A percentile compares a stretch with the other conserved stretches of the same genome.
These are phyloP conservation scores for Sicus ferrugineus DNA, from an alignment of 2,888 invertebrate genomes.

Conservation along the genomic window DNA sequence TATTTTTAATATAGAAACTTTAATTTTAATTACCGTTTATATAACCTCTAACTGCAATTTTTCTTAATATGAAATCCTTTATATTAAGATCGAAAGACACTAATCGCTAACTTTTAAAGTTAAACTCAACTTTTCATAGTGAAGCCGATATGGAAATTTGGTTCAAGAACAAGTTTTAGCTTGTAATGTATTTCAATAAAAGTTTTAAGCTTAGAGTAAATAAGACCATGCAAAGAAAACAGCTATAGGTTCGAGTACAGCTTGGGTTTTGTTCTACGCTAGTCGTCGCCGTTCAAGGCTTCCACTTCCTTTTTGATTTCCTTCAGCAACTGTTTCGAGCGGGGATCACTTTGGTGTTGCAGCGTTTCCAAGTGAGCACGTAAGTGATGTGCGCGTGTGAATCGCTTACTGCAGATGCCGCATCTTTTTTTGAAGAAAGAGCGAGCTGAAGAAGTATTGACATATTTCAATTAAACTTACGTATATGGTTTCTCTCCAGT, in stretches of 20 bases:
- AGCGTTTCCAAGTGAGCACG: slow-evolving; percentile 62
- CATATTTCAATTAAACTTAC: slow-evolving; percentile 41
- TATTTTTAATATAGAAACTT: slow-evolving; percentile 32
- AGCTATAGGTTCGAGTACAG: background rate
- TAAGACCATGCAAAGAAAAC: background rate
- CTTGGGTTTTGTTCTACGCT: background rate
- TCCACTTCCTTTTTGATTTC: slow-evolving; percentile 43
- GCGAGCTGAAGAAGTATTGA: background rate
- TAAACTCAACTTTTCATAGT: slow-evolving; percentile 14
- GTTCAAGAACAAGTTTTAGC: slow-evolving; percentile 2
- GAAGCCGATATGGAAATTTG: slow-evolving; percentile 19
- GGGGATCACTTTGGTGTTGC: slow-evolving; percentile 58
- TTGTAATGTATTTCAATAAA: slow-evolving; percentile 1
- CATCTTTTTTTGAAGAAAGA: slow-evolving; percentile 48
- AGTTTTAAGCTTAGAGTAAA: background rate
- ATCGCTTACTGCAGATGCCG: slow-evolving; percentile 58
- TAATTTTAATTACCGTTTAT: slow-evolving; percentile 29
- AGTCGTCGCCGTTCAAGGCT: background rate
- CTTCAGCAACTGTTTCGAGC: slow-evolving; percentile 46
- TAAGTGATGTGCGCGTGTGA: slow-evolving; percentile 60
- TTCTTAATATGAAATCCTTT: slow-evolving; percentile 25
- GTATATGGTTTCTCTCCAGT: slow-evolving; percentile 62
- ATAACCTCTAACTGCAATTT: slow-evolving; percentile 11
- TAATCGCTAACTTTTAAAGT: slow-evolving; percentile 7
- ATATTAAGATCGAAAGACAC: slow-evolving; percentile 28